phyloP scores from a whole-genome alignment of 23 tunicate species.

The Phallusia fumigata region DNA sequence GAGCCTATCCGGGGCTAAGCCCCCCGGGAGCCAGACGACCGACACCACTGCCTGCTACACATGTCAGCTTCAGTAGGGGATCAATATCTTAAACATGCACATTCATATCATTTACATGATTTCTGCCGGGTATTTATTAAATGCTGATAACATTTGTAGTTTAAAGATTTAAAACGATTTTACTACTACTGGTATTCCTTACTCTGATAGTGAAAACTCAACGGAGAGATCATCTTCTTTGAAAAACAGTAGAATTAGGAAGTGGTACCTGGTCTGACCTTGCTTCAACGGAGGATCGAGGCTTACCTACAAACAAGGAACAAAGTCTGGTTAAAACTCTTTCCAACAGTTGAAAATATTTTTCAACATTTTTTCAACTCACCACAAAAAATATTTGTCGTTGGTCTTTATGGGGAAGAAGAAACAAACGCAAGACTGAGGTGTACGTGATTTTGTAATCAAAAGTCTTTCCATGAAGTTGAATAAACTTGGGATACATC shows the following conservation, averaged over 20 bases:
- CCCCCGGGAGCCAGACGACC: no score
- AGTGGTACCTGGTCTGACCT: constrained; percentile 96
- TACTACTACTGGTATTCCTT: no score
- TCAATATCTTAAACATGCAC: no score
- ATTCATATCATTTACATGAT: no score
- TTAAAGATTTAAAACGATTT: no score
- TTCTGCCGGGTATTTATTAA: no score
- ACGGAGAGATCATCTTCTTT: constrained; percentile 82
- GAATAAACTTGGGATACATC: constrained; percentile 95
- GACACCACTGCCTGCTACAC: no score
- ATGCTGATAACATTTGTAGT: no score
- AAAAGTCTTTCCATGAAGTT: constrained; percentile 96
- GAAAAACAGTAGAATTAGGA: constrained; percentile 77
- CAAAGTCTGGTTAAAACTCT: neutral
- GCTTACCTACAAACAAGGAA: constrained; percentile 57
- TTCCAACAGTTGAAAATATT: neutral
- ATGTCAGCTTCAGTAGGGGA: no score
- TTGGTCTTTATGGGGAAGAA: constrained; percentile 96
- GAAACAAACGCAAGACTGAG: constrained; percentile 83
- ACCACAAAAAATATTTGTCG: constrained; percentile 98
- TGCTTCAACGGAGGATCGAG: constrained; percentile 97
- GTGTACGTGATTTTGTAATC: constrained; percentile 99
- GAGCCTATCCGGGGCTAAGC: no score
- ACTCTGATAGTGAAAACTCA: constrained; percentile 75
- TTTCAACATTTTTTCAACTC: neutral